Conservation (phyloP, 2,888 invertebrate genomes). For the Dicycla oo region DNA sequence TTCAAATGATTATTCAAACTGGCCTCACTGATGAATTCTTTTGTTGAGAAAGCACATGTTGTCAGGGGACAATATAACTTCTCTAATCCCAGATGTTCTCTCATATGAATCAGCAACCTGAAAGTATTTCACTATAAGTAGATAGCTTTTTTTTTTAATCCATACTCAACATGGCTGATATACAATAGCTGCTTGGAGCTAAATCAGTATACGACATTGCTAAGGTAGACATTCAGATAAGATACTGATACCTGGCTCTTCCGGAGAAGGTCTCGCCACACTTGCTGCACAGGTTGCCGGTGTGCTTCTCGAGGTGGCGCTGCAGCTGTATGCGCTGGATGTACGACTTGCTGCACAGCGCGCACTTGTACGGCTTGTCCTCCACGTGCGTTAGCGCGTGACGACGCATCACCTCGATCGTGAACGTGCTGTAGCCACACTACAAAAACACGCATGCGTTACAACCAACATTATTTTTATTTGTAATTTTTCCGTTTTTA, state of each 20-base stretch:
- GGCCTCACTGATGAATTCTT: conserved; percentile 71
- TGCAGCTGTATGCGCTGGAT: conserved; percentile 95
- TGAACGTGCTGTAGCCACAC: conserved; percentile 95
- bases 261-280: conserved; percentile 73
- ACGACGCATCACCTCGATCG: conserved; percentile 95
- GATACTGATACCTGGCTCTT: conserved; percentile 71
- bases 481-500: background rate
- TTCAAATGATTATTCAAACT: conserved; percentile 77
- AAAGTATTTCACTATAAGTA: conserved; percentile 18
- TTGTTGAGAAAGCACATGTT: conserved; percentile 69
- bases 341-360: conserved; percentile 94
- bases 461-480: background rate
- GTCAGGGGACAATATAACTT: conserved; percentile 75
- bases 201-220: background rate
- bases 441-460: conserved; percentile 73
- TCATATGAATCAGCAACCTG: conserved; percentile 77
- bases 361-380: conserved; percentile 89
- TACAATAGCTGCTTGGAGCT: background rate
- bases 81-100: conserved; percentile 73
- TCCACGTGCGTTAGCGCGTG: conserved; percentile 92
- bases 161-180: background rate
- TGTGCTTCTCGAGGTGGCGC: conserved; percentile 94
- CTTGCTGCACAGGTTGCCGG: conserved; percentile 91
- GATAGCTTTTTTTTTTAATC: background rate
- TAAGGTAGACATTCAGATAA: background rate